Base-by-base conservation (phyloP, 2,113 vertebrate species). In the Ictalurus punctatus region DNA sequence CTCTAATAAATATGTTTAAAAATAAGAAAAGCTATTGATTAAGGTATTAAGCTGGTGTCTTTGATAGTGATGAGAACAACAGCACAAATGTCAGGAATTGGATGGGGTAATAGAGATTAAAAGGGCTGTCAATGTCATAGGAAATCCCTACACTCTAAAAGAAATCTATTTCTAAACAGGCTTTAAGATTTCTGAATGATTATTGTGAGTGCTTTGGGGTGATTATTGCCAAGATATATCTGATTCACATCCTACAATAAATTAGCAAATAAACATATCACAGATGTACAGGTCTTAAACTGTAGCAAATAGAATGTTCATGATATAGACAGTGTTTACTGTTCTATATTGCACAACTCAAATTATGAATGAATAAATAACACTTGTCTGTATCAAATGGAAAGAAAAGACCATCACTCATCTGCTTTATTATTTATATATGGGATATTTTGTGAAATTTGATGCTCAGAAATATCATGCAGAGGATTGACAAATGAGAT, bases 1-100 rank as follows among this genome's bases (percentile, higher is more conserved):
- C 96, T 95, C 95, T 96, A 96, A 96, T 95, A 93, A 95, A 96
- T 96, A 95, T 94, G 95, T 95, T 93, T 93, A 52, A 91, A 93
- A 94, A 95, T 95, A 93, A 95, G 94, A 92, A 95, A 96, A 95
- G 95, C 93, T 89, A 94, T 93, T 84, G 92, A 92, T 92, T 87
- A 83, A 88, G 40, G 83, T 87, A 91, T 90, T 89, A 92, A 88
- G 92, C 83, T 93, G 63, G 44, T 19, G 56, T 76, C 71, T 83
- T 88, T 86, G 59, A 90, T 82, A 88, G 82, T 54, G 61, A 88
- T 81, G 67, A 83, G 80, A 88, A 63, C 67, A 69, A 69, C 85
- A 81, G 74, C 48, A 34, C 48, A 61, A 63, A 56, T 23, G 37
- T 87, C 85, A 65, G 69, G 30, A 87, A 89, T 52, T 69, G 63